Evolutionary conservation across 2,888 invertebrate species (phyloP), one percentile per base, ranked within the genome.

Genomic region (Scelioninae gen. 1): DNA sequence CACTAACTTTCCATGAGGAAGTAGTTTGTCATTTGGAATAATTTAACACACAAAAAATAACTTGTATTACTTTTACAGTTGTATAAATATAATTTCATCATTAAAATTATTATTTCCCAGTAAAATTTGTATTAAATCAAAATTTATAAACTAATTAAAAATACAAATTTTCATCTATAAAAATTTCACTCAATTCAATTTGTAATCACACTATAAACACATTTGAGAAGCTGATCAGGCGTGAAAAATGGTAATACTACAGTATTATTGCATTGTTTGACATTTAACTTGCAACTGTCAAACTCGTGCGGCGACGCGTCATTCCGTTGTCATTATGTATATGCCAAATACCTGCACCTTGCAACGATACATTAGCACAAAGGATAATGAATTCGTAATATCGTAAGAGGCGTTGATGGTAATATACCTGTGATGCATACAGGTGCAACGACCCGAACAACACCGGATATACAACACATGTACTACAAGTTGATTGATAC

Each of bases 401-500:
- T 45, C 16, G 45, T 11, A 62, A 31, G 43, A 6, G 45, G 13
- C 45, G 32, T 31, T 40, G 62, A 45, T 32, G 13, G 45, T 15
- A 32, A 56, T 56, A 32, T 75, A 75, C 65, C 65, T 75, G 15
- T 40, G 74, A 29, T 65, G 65, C 49, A 58, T 66, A 29, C 66
- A 65, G 66, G 75, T 75, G 58, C 75, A 75, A 75, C 75, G 75
- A 75, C 75, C 75, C 49, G 65, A 58, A 66, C 65, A 29, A 51
- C 49, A 76, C 66, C 63, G 66, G 76, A 66, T 66, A 43, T 49
- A 60, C 76, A 55, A 53, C 65, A 75, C 66, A 66, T 51, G 66
- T 29, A 68, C 66, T n/a, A n/a, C n/a, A 13, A 40, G 31, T 16
- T n/a, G 65, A 16, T 34, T 5, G 31, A 31, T 16, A 15, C 47